A percentile compares a stretch with the other conserved stretches of the same genome.
phyloP scores from a whole-genome alignment of 2,113 vertebrate genomes.

The Protobothrops mucrosquamatus region DNA sequence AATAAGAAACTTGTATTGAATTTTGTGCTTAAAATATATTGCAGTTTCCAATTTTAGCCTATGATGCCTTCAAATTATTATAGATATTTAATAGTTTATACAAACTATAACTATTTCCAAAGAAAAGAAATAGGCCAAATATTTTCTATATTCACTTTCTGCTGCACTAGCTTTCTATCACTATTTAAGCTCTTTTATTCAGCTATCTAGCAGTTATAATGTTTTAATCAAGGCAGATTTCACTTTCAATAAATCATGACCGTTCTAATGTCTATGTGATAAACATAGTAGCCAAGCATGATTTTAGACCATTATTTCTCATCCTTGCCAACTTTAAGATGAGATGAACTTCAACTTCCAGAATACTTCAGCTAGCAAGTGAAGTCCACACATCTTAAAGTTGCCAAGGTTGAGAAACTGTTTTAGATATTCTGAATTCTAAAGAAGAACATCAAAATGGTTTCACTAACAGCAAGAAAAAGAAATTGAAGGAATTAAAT shows the following conservation, averaged over 20 bases:
- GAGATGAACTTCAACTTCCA: not conserved
- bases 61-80: conserved; percentile 85
- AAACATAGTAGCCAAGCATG: conserved; percentile 50
- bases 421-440: not conserved
- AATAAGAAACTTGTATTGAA: conserved; percentile 52
- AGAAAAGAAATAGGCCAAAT: conserved; percentile 82
- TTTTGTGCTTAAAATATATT: conserved; percentile 76
- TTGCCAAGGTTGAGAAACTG: not conserved
- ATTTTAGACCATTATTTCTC: not conserved
- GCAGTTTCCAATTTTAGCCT: conserved; percentile 81
- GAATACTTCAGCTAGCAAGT: not conserved
- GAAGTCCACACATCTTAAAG: not conserved
- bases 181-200: conserved; percentile 78
- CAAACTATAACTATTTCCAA: conserved; percentile 84
- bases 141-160: conserved; percentile 90
- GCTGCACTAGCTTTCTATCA: conserved; percentile 84
- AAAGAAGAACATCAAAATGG: conserved; percentile 20
- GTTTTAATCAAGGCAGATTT: conserved; percentile 85
- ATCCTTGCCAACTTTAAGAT: not conserved
- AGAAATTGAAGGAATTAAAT: not conserved
- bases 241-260: conserved; percentile 85
- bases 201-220: conserved; percentile 83
- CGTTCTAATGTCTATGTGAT: conserved; percentile 68
- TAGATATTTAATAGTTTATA: conserved; percentile 81
- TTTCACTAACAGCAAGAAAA: not conserved